Evolutionary conservation across 1,140 invertebrate genomes (phyloP), one percentile per base, ranked within the genome.

Genomic region (Protaetia brevitarsis): DNA sequence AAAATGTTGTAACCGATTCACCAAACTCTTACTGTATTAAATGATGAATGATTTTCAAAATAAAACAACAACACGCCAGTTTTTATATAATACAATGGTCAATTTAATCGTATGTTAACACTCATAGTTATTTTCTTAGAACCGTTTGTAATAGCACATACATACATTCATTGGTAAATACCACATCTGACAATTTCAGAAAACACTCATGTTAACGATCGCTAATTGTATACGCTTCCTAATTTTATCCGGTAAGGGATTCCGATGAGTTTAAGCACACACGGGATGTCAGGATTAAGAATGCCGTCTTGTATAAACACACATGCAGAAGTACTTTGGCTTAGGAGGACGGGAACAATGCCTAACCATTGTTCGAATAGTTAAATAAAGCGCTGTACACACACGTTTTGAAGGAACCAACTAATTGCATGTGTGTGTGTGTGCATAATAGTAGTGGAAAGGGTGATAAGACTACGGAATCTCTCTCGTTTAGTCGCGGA

Each of bases 391-490:
- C 41, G 41, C 19, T 23, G 41, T 23, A n/a, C n/a, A 19, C 19
- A 51, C 13, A 34, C 41, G 26, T 51, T 51, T 51, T 51, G 16
- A 51, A 51, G 41, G 41, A 26, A 51, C 41, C 41, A 51, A 51
- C 41, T 51, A 51, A 51, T 51, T 51, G 41, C 41, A 51, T 51
- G 41, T 11, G 16, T n/a, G n/a, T n/a, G n/a, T n/a, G n/a, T n/a
- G n/a, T n/a, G n/a, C n/a, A n/a, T n/a, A n/a, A n/a, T n/a, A n/a
- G n/a, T 51, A 51, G 41, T 51, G 11, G 6, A 51, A 26, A 16
- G 41, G 41, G 26, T 51, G 41, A 37, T 37, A 37, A 51, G 41
- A 26, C 6, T 51, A 51, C 19, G 16, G 19, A 51, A 23, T 51
- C 16, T 51, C 41, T 19, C 10, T 19, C 19, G 26, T 23, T 23